Evolutionary conservation across 2,113 vertebrate species (phyloP).

Genomic region (Loxodonta africana): DNA sequence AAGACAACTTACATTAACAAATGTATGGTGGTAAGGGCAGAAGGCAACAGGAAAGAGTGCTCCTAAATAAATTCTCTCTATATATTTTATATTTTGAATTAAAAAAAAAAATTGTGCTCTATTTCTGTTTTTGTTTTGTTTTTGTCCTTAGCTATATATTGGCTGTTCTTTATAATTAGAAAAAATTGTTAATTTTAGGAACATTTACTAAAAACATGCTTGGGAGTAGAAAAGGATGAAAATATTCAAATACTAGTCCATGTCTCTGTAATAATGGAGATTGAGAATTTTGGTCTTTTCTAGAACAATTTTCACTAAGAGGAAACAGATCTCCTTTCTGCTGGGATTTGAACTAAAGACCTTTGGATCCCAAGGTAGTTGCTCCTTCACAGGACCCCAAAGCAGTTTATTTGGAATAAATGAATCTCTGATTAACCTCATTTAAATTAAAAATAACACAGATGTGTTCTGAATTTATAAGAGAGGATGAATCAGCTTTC

Average conservation of each 20-base stretch:
- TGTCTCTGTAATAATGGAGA: neutral
- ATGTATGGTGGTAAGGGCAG: neutral
- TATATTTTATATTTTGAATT: neutral
- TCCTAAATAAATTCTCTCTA: neutral
- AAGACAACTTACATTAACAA: neutral
- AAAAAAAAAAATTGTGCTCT: neutral
- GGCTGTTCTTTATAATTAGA: neutral
- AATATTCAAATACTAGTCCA: neutral
- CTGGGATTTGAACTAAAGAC: slow-evolving; percentile 26
- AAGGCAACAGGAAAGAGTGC: neutral
- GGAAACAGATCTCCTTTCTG: neutral
- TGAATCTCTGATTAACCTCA: slow-evolving; percentile 56
- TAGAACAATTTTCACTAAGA: neutral
- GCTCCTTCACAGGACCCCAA: neutral
- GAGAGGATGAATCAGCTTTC: slow-evolving; percentile 16
- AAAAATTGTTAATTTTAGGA: neutral
- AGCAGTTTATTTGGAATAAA: slow-evolving; percentile 48
- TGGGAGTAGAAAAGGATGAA: neutral
- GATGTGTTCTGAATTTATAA: slow-evolving; percentile 23
- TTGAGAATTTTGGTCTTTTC: neutral
- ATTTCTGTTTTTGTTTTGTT: neutral
- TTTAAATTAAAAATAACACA: slow-evolving; percentile 46
- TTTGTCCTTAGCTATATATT: neutral
- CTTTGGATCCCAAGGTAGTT: neutral
- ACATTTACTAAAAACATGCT: neutral